Base-by-base conservation (phyloP, 2,888 invertebrate species). In the Polymixis flavicincta region DNA sequence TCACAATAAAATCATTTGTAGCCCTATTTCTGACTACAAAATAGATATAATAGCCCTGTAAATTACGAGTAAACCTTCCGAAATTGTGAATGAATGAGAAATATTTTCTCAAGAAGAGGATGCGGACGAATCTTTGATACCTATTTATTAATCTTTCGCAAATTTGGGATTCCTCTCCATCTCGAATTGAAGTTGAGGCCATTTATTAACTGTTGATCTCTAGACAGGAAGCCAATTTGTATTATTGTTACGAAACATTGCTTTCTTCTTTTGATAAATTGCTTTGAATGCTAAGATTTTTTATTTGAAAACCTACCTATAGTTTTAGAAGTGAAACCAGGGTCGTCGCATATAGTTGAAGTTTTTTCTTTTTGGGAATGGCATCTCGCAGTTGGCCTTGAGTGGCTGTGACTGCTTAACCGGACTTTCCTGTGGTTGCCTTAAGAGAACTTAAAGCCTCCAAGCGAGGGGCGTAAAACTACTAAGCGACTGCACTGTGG, bases 161-260 rank as follows among this genome's bases (percentile, higher is more conserved):
- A 79, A 80, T 82, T 82, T 57, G 28, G 63, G 55, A 83, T 83
- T 83, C 74, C 67, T 60, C 54, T 70, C 45, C 64, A 67, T 83
- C 67, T 74, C 28, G 28, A 83, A 74, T 70, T 83, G 50, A 74
- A 72, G 69, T 78, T 67, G 50, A 78, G 37, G 57, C 45, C 54
- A 64, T 81, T 81, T 83, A 63, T 64, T 71, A 80, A 71, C 71
- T 78, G 66, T 74, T 81, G 57, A 83, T 78, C 73, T 73, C 63
- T 32, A 81, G 66, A 25, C 65, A 48, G 32, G 22, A 45, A 70
- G 66, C 74, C 66, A 67, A 70, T 83, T 78, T 81, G 17, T 67
- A 55, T 74, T 67, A 74, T 83, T 83, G 63, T 81, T 52, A 60
- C 50, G 45, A 74, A 74, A 78, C 59, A 65, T 28, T 55, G 32